phyloP scores from a whole-genome alignment of 2,113 vertebrate species.

The Lamprotornis superbus region DNA sequence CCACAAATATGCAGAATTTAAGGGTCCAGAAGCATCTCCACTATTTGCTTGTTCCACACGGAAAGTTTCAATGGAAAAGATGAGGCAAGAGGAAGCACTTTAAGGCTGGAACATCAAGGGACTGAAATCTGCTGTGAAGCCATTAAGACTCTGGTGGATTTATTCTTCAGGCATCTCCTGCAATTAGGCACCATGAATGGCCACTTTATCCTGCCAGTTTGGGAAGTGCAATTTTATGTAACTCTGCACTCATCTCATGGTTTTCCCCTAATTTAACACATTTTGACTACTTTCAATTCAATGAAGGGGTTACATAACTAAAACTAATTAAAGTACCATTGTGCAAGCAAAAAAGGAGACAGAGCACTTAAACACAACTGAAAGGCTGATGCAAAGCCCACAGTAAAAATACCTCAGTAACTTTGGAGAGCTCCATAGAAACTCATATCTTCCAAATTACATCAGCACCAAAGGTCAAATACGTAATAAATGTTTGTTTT shows the following conservation, averaged over 20 bases:
- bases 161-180: not conserved
- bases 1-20: not conserved
- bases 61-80: not conserved
- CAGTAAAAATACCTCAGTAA: not conserved
- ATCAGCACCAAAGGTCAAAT: not conserved
- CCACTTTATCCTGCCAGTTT: not conserved
- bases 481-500: not conserved
- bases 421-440: not conserved
- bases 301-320: conserved; percentile 13
- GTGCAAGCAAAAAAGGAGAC: not conserved
- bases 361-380: not conserved
- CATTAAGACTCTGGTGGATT: not conserved
- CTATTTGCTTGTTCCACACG: not conserved
- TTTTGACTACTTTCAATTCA: not conserved
- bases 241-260: not conserved
- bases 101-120: not conserved
- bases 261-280: not conserved
- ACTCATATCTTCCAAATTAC: not conserved
- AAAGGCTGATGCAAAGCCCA: not conserved
- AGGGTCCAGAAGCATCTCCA: not conserved
- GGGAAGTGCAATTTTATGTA: not conserved
- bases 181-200: not conserved
- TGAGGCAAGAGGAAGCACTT: not conserved
- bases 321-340: not conserved
- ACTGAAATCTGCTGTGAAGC: not conserved